Base-by-base conservation (phyloP, 2,797 vertebrate genomes). In the Merluccius polli region DNA sequence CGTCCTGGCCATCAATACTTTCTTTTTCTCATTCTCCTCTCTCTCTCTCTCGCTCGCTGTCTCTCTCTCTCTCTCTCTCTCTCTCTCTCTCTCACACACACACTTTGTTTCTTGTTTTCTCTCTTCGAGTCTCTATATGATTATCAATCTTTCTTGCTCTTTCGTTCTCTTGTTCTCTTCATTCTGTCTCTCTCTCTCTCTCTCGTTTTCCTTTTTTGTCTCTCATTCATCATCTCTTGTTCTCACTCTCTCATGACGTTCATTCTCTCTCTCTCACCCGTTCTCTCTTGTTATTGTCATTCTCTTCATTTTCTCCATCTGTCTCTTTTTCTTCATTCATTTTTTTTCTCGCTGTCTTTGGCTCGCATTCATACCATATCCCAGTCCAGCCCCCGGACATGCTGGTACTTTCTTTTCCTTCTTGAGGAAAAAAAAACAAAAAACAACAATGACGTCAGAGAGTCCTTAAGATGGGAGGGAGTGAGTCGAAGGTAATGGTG, bases 1-100 rank as follows among this genome's bases (percentile, higher is more conserved):
- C 79, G 80, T 76, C 78, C 78, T 73, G 59, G 73, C 73, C 78
- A 74, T 88, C 84, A 77, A 88, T 91, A 91, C 87, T 90, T 84
- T 85, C 16, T 24, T 41, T 72, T 38, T 29, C 71, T 48, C 38
- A 31, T n/a, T 69, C 29, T 15, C 78, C 44, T 72, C 73, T 73
- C n/a, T 82, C 73, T 73, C 72, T 33, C 29, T 59, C 72, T 73
- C 8, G 21, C 29, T 59, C 11, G 13, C 30, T 63, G 16, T 63
- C 41, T 21, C 44, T 59, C 27, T 73, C 15, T 29, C 70, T 71
- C 18, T 70, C 70, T 71, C 32, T 71, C 70, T 71, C 70, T 71
- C 33, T 68, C 63, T 69, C 63, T 10, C 32, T 71, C 70, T 71
- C 70, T 71, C 33, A 69, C 77, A 70, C 30, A 33, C 32, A 10